These are phyloP conservation scores for Hydrophis major DNA, from an alignment of 2,797 vertebrate genomes.

Conservation along the genomic window DNA sequence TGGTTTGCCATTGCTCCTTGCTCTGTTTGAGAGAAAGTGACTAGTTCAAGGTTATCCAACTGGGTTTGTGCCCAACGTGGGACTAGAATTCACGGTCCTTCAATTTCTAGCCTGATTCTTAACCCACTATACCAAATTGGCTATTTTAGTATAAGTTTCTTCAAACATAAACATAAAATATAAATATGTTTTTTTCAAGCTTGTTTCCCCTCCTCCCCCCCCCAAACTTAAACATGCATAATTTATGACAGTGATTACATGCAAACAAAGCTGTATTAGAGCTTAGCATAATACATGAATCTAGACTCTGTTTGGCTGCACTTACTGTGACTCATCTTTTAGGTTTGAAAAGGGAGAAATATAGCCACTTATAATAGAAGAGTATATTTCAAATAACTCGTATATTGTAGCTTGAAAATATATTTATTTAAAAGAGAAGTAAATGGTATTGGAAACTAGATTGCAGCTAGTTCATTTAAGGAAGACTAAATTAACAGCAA, in stretches of 20 bases:
- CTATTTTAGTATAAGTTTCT: neutral
- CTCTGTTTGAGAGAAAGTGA: neutral
- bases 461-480: neutral
- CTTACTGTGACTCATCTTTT: neutral
- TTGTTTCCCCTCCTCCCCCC: accelerated
- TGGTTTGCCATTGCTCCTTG: neutral
- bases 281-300: neutral
- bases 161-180: neutral
- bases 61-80: neutral
- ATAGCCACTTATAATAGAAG: neutral
- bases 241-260: neutral
- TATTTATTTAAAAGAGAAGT: neutral
- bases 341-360: neutral
- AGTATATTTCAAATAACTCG: neutral
- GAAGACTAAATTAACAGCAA: neutral
- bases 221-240: neutral
- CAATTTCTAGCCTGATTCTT: neutral
- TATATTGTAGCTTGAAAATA: neutral
- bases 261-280: too few relatives aligned
- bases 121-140: neutral
- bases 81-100: neutral
- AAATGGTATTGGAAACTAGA: neutral
- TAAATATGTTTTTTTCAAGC: neutral
- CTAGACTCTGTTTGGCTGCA: neutral
- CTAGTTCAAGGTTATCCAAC: neutral